phyloP scores from a whole-genome alignment of 2,888 invertebrate genomes.

The Callosobruchus maculatus region DNA sequence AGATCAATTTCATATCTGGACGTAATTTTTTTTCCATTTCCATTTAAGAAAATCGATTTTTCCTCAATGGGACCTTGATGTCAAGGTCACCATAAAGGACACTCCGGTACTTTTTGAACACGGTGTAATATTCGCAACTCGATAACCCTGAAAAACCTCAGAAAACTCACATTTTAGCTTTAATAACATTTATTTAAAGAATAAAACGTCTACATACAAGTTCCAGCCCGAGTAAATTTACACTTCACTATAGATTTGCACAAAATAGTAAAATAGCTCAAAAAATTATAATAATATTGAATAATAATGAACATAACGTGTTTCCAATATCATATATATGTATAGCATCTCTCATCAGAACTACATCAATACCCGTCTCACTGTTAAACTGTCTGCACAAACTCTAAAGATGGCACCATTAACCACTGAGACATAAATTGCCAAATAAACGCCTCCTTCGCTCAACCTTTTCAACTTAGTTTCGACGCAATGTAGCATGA shows the following conservation, averaged over 20 bases:
- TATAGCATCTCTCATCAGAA: background rate
- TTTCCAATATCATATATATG: background rate
- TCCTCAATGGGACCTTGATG: no score
- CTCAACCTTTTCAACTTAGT: no score
- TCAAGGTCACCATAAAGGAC: no score
- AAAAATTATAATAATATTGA: slow-evolving; percentile 7
- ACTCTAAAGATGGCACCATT: background rate
- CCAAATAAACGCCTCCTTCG: no score
- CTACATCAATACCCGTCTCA: background rate
- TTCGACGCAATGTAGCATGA: no score
- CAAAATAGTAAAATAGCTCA: slow-evolving; percentile 27
- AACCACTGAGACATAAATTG: no score
- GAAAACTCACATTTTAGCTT: background rate
- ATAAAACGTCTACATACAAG: background rate
- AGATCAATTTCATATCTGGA: no score
- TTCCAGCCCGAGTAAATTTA: background rate
- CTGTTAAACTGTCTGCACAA: background rate
- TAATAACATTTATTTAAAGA: background rate
- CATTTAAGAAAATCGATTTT: no score
- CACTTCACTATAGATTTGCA: slow-evolving; percentile 21
- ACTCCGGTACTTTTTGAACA: no score
- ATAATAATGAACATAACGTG: background rate
- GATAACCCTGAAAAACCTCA: no score
- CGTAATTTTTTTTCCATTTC: no score
- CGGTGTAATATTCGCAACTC: no score